phyloP scores from a whole-genome alignment of 2,888 invertebrate species.

The Hydrotaea diabolus region DNA sequence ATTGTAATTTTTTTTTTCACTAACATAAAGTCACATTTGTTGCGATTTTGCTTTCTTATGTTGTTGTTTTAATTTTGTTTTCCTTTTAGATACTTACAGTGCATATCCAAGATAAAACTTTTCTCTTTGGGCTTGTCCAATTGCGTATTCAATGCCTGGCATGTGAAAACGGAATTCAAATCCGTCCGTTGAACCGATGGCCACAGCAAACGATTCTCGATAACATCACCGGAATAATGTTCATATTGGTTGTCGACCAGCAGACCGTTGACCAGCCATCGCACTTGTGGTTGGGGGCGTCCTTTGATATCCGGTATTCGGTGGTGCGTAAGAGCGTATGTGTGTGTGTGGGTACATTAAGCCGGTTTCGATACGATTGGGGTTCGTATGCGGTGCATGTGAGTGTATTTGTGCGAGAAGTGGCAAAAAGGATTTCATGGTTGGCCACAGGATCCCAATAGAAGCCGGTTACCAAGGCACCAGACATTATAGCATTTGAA shows the following conservation, averaged over 20 bases:
- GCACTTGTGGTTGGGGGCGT: conserved; percentile 90
- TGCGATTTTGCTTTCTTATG: conserved; percentile 8
- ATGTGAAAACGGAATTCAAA: conserved; percentile 92
- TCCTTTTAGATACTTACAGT: conserved; percentile 84
- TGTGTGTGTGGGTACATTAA: conserved; percentile 1
- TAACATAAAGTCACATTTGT: conserved; percentile 36
- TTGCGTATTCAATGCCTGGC: conserved; percentile 92
- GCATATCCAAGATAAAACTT: conserved; percentile 88
- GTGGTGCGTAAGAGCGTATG: neutral
- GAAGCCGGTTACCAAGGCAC: conserved; percentile 61
- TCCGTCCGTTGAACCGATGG: conserved; percentile 88
- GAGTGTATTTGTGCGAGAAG: conserved; percentile 14
- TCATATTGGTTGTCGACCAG: conserved; percentile 91
- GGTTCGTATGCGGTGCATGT: conserved; percentile 20
- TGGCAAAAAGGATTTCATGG: conserved; percentile 50
- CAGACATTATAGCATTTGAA: conserved; percentile 48
- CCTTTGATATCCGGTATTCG: conserved; percentile 80
- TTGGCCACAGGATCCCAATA: conserved; percentile 55
- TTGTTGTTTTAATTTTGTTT: neutral
- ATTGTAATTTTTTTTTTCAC: conserved; percentile 37
- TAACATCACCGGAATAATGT: conserved; percentile 90
- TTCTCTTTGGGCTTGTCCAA: conserved; percentile 90
- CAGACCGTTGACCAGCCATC: conserved; percentile 91
- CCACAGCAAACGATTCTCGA: conserved; percentile 90
- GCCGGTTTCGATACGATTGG: conserved; percentile 24